Base-by-base conservation (phyloP, 1,140 invertebrate species). In the Lepidurus packardi region DNA sequence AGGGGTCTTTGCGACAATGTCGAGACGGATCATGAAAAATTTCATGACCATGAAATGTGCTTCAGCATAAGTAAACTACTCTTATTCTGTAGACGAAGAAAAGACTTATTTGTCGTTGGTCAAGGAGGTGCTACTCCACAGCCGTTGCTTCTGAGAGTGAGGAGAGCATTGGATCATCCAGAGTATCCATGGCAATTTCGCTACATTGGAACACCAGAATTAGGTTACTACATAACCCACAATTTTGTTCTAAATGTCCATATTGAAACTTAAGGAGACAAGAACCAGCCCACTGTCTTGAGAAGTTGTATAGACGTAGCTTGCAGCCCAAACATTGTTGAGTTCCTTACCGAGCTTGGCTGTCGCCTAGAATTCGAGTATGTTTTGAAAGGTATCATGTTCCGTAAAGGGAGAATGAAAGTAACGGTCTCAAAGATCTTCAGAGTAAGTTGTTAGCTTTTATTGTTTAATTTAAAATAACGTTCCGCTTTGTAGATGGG, bases 391-490 rank as follows among this genome's bases (percentile, higher is more conserved):
- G 97, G 96, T 16, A 97, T 93, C 82, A 95, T 98, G 90, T 98
- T 98, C 82, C 89, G 95, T 75, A 98, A 98, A 87, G 96, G 96
- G 1, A 88, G 96, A 83, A 97, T 98, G 94, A 98, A 98, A 85
- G 93, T 98, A 2, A 97, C 94, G 2, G 95, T 98, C 0, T 94
- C 94, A 1, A 98, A 98, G 86, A 91, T 99, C 11, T 96, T 94
- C 81, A 95, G 95, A 82, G 88, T 89, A 85, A 77, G 77, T 77
- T 16, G 42, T 45, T n/a, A 53, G 10, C 73, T 25, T 25, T 16
- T 16, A 13, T 79, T 7, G 21, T 1, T 10, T 47, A 13, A 10
- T 42, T 43, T 76, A 11, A 80, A 13, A 79, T 53, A 78, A 53
- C 34, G 34, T 53, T 77, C 76, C 13, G 65, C 47, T 41, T 83